Evolutionary conservation across 2,797 vertebrate genomes (phyloP), one percentile per base, ranked within the genome.

Genomic region (Microchirus variegatus): DNA sequence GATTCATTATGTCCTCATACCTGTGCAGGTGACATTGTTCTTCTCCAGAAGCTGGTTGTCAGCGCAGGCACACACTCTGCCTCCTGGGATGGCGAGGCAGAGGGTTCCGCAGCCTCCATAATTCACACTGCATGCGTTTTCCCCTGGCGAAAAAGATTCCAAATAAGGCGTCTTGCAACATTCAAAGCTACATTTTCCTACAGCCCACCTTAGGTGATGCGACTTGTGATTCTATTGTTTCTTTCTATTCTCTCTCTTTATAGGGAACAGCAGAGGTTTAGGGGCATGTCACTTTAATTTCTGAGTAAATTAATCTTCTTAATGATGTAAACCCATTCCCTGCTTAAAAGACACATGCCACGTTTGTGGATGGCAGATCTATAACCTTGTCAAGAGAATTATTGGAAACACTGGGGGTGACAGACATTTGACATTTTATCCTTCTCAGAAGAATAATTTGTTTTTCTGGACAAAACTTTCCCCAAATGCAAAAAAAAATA

Each of bases 41-140:
- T 94, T 95, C 90, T 97, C 95, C 91, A 99, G 88, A 87, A 94
- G 84, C 71, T 99, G 96, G 93, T 96, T 97, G 94, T 99, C 96
- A 82, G 97, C 95, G 82, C 98, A 99, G 52, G 96, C 95, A 88
- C 98, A 99, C 75, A 98, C 94, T 91, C 97, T 90, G 68, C 97
- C 97, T 87, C 95, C 94, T 75, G 98, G 98, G 90, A 98, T 90
- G 75, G 96, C 95, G 65, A 99, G 93, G 84, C 98, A 99, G 71
- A 99, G 94, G 55, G 94, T 96, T 80, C 93, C 84, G 75, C 98
- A 99, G 77, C 96, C 98, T 58, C 98, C 98, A 46, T 99, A 99
- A 92, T 98, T 99, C 84, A 97, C 90, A 64, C 95, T 93, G 87
- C 97, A 99, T 31, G 95, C 94, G 31, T 99, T 99, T 84, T 98